Percentiles rank a stretch among this genome's conserved stretches.
Evolutionary conservation across 2,797 vertebrate species (phyloP).

Genomic region (Oreochromis grahami): DNA sequence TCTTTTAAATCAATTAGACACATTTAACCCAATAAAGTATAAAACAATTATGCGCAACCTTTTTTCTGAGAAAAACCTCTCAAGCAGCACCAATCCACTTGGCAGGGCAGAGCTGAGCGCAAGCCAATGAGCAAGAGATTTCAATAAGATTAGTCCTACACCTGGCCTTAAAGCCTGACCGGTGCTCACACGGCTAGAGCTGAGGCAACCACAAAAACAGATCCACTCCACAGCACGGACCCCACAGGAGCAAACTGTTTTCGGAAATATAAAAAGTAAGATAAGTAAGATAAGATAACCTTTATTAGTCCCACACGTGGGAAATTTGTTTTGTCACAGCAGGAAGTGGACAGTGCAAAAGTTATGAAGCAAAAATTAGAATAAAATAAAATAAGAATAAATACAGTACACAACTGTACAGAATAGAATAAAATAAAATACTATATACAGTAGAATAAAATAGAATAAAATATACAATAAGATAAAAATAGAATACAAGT

Average conservation of each 20-base stretch:
- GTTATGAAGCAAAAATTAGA: too few relatives aligned
- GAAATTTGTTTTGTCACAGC: too few relatives aligned
- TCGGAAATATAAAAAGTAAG: not conserved
- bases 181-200: slow-evolving; percentile 2
- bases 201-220: not conserved
- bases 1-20: slow-evolving; percentile 56
- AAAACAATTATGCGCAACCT: slow-evolving; percentile 59
- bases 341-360: too few relatives aligned
- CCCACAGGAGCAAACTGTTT: not conserved
- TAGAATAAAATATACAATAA: too few relatives aligned
- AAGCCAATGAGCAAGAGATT: slow-evolving; percentile 61
- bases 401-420: too few relatives aligned
- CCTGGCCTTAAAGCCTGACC: slow-evolving; percentile 22
- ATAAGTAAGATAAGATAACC: too few relatives aligned
- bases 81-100: slow-evolving; percentile 50
- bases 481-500: too few relatives aligned
- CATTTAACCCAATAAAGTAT: slow-evolving; percentile 62
- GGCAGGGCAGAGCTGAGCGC: slow-evolving; percentile 38
- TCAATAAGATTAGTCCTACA: slow-evolving; percentile 47
- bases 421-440: too few relatives aligned
- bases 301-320: too few relatives aligned
- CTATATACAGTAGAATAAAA: too few relatives aligned
- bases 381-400: too few relatives aligned
- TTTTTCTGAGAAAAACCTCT: slow-evolving; percentile 42
- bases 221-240: not conserved